Percentiles rank a stretch among this genome's conserved stretches.
Conservation (phyloP, 2,113 vertebrate genomes). For the Cyanocitta stelleri region DNA sequence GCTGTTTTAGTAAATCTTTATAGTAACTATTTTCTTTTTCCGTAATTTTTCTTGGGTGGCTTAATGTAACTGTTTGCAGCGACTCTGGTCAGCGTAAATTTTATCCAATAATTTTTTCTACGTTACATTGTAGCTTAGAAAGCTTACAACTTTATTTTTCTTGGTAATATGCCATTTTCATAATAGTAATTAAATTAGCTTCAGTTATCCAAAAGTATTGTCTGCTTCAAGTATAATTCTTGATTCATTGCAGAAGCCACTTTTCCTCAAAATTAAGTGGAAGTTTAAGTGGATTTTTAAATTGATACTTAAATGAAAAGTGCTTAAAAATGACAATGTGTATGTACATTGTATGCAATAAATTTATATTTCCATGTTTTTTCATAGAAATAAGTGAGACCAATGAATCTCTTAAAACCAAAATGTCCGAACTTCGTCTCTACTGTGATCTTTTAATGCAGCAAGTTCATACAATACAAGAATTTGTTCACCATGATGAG, state of each 20-base stretch:
- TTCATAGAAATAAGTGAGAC: constrained; percentile 83
- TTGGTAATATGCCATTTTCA: neutral
- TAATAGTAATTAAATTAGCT: neutral
- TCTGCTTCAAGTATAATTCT: neutral
- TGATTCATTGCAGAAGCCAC: neutral
- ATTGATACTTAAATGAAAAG: neutral
- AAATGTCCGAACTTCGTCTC: constrained; percentile 97
- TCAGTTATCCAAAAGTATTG: neutral
- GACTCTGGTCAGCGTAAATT: neutral
- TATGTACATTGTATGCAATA: neutral
- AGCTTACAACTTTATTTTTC: neutral
- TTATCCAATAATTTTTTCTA: neutral
- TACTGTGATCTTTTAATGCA: constrained; percentile 95
- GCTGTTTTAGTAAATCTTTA: neutral
- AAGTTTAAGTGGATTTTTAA: neutral
- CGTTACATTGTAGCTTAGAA: neutral
- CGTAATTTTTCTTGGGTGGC: neutral
- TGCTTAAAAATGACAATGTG: neutral
- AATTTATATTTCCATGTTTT: neutral
- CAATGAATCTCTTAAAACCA: constrained; percentile 91
- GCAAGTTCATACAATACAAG: constrained; percentile 87
- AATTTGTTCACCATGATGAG: constrained; percentile 79
- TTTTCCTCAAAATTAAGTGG: neutral
- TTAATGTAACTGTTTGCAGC: neutral
- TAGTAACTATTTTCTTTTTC: neutral